These are phyloP conservation scores for Ailurus styani DNA, from an alignment of 2,113 vertebrate species.

Conservation along the genomic window DNA sequence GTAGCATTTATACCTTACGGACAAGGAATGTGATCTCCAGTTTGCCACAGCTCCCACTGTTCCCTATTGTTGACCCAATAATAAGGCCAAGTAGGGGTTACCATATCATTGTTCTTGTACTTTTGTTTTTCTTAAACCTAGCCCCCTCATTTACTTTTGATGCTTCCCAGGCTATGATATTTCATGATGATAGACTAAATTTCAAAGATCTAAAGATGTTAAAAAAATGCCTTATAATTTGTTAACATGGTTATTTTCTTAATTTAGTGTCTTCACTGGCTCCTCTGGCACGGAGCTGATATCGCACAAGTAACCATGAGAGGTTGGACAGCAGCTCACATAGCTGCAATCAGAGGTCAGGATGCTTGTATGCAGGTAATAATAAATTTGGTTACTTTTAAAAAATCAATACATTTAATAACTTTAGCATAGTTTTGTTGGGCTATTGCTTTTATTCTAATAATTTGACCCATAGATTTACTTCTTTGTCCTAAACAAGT, in stretches of 20 bases:
- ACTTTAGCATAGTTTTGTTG: not conserved
- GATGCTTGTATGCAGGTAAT: conserved; percentile 87
- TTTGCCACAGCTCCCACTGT: not conserved
- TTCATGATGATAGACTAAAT: not conserved
- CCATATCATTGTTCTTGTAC: not conserved
- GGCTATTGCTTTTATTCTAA: not conserved
- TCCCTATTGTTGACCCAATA: not conserved
- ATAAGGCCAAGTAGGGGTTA: not conserved
- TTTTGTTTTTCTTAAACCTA: not conserved
- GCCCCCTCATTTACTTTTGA: not conserved
- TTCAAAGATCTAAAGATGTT: not conserved
- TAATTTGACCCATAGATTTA: not conserved
- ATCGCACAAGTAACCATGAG: conserved; percentile 10
- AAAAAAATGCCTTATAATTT: not conserved
- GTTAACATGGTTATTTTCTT: conserved; percentile 36
- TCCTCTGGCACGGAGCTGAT: conserved; percentile 86
- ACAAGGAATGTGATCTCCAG: not conserved
- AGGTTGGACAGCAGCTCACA: conserved; percentile 86
- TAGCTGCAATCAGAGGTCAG: conserved; percentile 85
- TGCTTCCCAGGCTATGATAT: not conserved
- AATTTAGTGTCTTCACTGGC: conserved; percentile 86
- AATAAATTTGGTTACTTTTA: not conserved
- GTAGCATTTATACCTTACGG: not conserved
- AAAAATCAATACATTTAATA: not conserved
- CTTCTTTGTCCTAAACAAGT: conserved; percentile 11